Evolutionary conservation across 2,113 vertebrate genomes (phyloP), one percentile per base, ranked within the genome.

Genomic region (Recurvirostra avosetta): DNA sequence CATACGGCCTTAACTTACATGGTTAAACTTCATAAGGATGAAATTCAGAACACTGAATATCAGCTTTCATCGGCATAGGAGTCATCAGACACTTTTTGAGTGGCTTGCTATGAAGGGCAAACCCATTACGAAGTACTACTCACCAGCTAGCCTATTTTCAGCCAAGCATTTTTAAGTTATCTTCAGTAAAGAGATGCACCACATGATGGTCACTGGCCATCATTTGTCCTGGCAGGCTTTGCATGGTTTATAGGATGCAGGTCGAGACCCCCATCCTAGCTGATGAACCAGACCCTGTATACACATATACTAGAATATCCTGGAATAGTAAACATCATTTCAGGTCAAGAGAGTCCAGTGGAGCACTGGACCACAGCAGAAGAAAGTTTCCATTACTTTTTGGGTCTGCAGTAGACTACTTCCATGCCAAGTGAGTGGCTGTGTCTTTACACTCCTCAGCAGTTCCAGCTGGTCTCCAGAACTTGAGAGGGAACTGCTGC

Each of bases 241-340:
- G 8, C 22, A 29, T 5, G 1, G 8, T 30, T 5, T 53, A 25
- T 3, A 72, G 17, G 22, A 32, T 41, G n/a, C 22, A 67, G 30
- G n/a, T 61, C 0, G 1, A 70, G 30, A 65, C 6, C 11, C 11
- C 12, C 5, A 12, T 27, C 12, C 6, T 59, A 36, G 10, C 20
- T 63, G 36, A 23, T 52, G 36, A 75, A n/a, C 15, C 27, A 9
- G 8, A 56, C 4, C 5, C 11, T 19, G 4, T 30, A 53, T 30
- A n/a, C 19, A 17, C 3, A 20, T 68, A 12, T 15, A 20, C 7
- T 20, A 70, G 36, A 62, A 63, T 58, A 50, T n/a, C 21, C 36
- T 70, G 12, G 38, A 79, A 16, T 10, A 52, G 5, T 52, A 83
- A 88, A 56, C 4, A 5, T 36, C 30, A 47, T 27, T 15, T 67